Base-by-base conservation (phyloP, 2,113 vertebrate genomes). In the Crotophaga sulcirostris region DNA sequence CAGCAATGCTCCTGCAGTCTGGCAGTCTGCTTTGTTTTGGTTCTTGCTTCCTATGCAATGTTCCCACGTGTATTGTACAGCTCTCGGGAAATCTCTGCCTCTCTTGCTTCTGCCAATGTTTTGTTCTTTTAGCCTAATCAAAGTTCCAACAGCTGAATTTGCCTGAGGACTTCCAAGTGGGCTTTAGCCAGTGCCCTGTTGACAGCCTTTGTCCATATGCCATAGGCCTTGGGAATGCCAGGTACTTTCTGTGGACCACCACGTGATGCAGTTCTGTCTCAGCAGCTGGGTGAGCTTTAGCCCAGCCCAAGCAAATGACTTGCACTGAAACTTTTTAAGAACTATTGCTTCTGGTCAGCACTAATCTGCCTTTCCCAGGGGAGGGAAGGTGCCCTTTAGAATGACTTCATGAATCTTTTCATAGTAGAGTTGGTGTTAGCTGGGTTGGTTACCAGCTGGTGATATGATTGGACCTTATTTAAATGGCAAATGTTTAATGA, bases 81-180 rank as follows among this genome's bases (percentile, higher is more conserved):
- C 34, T 38, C 78, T 64, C 13, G 9, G 89, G 86, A 95, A 79
- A 54, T 62, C 77, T 78, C 94, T 94, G 93, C 87, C 60, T 75
- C 63, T 93, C 64, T 34, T 86, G 55, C 44, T 88, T 36, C 62
- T 85, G 87, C 67, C 91, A 79, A 4, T 42, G 70, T 79, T 93
- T 87, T 85, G 62, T 84, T 92, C 74, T 84, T 88, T 87, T 78
- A 83, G 52, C 80, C 86, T 64, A 25, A 74, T 68, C 45, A 33
- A 29, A 75, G 52, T 78, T 82, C 68, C 87, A 81, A 0, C 76
- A 89, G 89, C 86, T 89, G 91, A 36, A 75, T 88, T 74, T 80
- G 42, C 68, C 34, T 36, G 0, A 54, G 36, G 70, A 6, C 10
- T 74, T 83, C 82, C 31, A 69, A 29, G 16, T 31, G 29, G 56